Evolutionary conservation across 2,113 vertebrate genomes (phyloP), one percentile per base, ranked within the genome.

Genomic region (Mandrillus leucophaeus): DNA sequence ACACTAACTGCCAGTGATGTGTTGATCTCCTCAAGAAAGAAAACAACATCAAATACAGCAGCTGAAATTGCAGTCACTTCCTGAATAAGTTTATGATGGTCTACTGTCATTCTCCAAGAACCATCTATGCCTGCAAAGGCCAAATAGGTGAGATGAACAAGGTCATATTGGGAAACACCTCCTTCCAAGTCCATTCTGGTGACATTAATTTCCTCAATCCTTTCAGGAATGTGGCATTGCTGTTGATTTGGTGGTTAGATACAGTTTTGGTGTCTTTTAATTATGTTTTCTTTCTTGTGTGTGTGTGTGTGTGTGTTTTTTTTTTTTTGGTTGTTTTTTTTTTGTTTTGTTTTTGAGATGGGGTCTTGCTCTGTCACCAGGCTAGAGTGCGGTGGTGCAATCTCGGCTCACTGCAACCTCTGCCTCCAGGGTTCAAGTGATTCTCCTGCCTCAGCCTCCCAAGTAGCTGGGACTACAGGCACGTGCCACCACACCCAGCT

Each of bases 91-190:
- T 6, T 52, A 10, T 76, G 12, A 45, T 64, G 55, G 11, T 59
- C 32, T 14, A 7, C 57, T 3, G 3, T 35, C 17, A 8, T 59
- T 82, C 8, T 22, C 38, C 23, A 38, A 84, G 22, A n/a, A 10
- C 10, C 3, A 30, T 2, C 45, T n/a, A 9, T 22, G 2, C 38
- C 17, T 57, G 17, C 10, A 11, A 1, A 48, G 25, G 25, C 27
- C 23, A 91, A 10, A 70, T 16, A 57, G 17, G 6, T 3, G 3
- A 57, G 16, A 30, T 38, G 7, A 16, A 27, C 3, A 4, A 27
- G 17, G 9, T 66, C 23, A 7, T 0, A 43, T 25, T 66, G 17
- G 18, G 16, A 18, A 75, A 22, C 18, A 23, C 59, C 35, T 93
- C 23, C 22, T 76, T 8, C 27, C 52, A 25, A 43, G 2, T 17